Percentiles rank a stretch among this genome's conserved stretches.
These are phyloP conservation scores for Thamnophis sirtalis DNA, from an alignment of 2,113 vertebrate species.

Conservation along the genomic window DNA sequence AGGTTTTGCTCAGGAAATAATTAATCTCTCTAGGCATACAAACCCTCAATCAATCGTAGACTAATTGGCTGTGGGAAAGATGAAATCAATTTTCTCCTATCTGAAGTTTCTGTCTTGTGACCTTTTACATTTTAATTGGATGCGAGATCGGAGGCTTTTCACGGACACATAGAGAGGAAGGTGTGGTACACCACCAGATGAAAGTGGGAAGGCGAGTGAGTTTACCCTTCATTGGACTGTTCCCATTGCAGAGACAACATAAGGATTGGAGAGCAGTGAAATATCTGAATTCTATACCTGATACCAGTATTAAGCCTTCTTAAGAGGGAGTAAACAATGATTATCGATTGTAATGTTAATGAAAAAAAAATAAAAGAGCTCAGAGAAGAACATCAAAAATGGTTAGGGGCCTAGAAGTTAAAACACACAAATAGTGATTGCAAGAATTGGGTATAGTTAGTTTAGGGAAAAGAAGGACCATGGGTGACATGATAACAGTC, in stretches of 20 bases:
- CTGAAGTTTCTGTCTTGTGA: conserved; percentile 35
- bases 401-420: too few relatives aligned
- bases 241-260: background rate
- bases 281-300: background rate
- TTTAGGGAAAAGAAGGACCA: too few relatives aligned
- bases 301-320: background rate
- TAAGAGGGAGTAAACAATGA: background rate
- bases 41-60: conserved; percentile 23
- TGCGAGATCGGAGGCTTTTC: background rate
- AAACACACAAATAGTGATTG: too few relatives aligned
- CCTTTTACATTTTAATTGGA: conserved; percentile 40
- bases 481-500: too few relatives aligned
- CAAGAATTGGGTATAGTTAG: too few relatives aligned
- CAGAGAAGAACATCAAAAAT: too few relatives aligned
- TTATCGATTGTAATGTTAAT: background rate
- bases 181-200: background rate
- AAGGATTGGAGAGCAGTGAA: background rate
- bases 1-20: conserved; percentile 40
- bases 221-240: background rate
- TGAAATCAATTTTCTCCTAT: conserved; percentile 6
- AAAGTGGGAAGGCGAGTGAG: background rate
- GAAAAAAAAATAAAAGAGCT: background rate
- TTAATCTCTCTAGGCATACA: conserved; percentile 37
- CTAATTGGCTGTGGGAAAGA: conserved; percentile 3
- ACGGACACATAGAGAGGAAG: background rate